phyloP scores from a whole-genome alignment of 1,140 invertebrate species.

The Bombus fervidus region DNA sequence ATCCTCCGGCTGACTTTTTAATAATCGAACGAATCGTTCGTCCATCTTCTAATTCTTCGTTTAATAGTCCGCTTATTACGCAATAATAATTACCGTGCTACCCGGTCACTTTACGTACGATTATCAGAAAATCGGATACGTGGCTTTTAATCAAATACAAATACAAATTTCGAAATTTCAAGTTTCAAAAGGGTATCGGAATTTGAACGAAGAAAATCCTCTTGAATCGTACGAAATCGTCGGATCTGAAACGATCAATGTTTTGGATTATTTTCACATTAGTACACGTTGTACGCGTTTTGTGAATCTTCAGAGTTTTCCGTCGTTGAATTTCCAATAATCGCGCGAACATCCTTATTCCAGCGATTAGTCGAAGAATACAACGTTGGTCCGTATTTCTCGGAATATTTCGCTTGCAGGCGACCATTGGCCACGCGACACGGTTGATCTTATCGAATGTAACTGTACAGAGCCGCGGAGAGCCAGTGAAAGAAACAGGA shows the following conservation, averaged over 20 bases:
- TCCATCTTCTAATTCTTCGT: no score
- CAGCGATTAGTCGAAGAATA: not conserved
- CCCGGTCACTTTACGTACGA: not conserved
- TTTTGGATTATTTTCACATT: no score
- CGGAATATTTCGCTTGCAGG: not conserved
- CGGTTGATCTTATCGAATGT: not conserved
- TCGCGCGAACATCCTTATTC: rapidly evolving
- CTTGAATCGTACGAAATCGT: no score
- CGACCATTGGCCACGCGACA: not conserved
- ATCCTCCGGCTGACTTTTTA: not conserved
- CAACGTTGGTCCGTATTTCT: not conserved
- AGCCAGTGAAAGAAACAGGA: slow-evolving; percentile 10
- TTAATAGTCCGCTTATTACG: not conserved
- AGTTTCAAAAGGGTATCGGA: no score
- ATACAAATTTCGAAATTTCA: no score
- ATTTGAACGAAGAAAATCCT: no score
- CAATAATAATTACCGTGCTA: not conserved
- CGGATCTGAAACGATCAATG: no score
- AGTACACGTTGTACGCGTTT: no score
- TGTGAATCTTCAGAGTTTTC: no score
- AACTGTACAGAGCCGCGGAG: not conserved
- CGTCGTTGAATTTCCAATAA: not conserved
- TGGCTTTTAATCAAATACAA: no score
- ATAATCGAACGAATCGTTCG: not conserved
- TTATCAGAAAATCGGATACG: no score